Evolutionary conservation across 2,888 invertebrate species (phyloP).

Genomic region (Desoria tigrina): DNA sequence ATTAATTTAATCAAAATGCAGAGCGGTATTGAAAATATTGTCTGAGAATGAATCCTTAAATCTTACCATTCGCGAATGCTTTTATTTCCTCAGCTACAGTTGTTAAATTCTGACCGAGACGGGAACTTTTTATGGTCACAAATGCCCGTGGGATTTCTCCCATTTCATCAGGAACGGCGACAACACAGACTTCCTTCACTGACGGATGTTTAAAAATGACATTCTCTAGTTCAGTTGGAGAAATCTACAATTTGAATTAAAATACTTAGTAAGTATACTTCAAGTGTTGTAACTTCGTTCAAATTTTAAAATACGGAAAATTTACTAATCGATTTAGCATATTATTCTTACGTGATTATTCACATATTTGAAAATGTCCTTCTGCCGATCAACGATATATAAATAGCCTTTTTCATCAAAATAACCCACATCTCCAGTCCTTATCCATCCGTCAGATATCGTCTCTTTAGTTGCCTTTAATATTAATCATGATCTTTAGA

Average conservation of each 20-base stretch:
- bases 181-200: slow-evolving; percentile 43
- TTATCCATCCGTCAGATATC: slow-evolving; percentile 34
- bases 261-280: no score
- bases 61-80: slow-evolving; percentile 41
- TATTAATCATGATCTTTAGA: not conserved
- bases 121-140: slow-evolving; percentile 20
- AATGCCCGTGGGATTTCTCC: slow-evolving; percentile 46
- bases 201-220: slow-evolving; percentile 43
- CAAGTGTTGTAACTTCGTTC: no score
- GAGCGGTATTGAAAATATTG: not conserved
- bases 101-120: not conserved
- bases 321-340: no score
- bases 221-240: slow-evolving; percentile 47
- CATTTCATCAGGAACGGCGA: slow-evolving; percentile 38
- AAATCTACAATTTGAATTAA: slow-evolving; percentile 34
- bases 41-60: not conserved
- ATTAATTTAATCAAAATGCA: not conserved
- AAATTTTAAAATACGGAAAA: no score
- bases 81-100: slow-evolving; percentile 33
- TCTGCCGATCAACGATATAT: slow-evolving; percentile 44
- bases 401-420: slow-evolving; percentile 41
- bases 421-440: slow-evolving; percentile 47
- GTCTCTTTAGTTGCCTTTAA: not conserved
- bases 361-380: slow-evolving; percentile 48
- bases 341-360: slow-evolving; percentile 40